Evolutionary conservation across 2,113 vertebrate genomes (phyloP).

Genomic region (Genyomyrus donnyi): DNA sequence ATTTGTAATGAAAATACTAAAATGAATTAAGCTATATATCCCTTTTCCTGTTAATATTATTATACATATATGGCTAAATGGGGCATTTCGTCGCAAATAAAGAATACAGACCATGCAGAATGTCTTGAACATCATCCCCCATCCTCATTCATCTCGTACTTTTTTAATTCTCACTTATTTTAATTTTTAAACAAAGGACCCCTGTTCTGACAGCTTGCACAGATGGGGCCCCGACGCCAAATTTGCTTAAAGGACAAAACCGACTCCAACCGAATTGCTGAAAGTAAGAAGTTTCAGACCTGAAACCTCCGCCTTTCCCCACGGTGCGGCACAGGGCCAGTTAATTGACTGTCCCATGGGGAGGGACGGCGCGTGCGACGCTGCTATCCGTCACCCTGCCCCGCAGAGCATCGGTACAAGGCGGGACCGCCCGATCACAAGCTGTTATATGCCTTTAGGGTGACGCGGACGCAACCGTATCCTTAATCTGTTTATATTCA

Average conservation of each 20-base stretch:
- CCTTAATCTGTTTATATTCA: background rate
- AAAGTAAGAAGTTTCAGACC: conserved; percentile 25
- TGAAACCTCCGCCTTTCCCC: conserved; percentile 11
- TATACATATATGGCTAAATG: background rate
- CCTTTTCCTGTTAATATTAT: background rate
- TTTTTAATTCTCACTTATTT: conserved; percentile 44
- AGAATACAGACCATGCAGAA: background rate
- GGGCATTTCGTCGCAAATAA: background rate
- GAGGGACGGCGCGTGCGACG: conserved; percentile 35
- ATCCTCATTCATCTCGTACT: conserved; percentile 21
- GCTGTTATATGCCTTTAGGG: background rate
- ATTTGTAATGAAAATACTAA: background rate
- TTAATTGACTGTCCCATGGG: conserved; percentile 31
- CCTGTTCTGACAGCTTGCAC: conserved; percentile 45
- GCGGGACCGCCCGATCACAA: background rate
- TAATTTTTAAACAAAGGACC: conserved; percentile 47
- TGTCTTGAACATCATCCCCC: background rate
- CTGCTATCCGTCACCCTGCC: conserved; percentile 23
- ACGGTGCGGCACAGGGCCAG: background rate
- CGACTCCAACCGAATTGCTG: conserved; percentile 24
- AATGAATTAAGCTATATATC: background rate
- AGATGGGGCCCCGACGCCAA: conserved; percentile 41
- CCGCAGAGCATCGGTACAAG: conserved; percentile 8
- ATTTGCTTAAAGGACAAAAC: conserved; percentile 25
- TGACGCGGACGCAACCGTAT: background rate